These are phyloP conservation scores for Parazoanthus atlanticus DNA, from an alignment of 92 coral and sea anemone species.

Conservation along the genomic window DNA sequence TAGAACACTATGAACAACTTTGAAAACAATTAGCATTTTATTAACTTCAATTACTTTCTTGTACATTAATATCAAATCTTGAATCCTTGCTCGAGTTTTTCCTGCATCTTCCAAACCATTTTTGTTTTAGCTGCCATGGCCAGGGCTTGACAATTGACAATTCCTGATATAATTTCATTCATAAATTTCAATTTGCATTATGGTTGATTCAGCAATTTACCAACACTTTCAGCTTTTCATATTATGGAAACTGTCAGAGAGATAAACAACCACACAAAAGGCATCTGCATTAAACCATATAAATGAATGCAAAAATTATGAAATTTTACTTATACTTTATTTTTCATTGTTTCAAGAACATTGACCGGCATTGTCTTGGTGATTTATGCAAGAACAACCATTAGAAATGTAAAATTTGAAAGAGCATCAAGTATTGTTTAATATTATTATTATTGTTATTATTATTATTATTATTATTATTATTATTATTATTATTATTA, in stretches of 20 bases:
- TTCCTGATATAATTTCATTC: neutral
- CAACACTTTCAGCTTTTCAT: neutral
- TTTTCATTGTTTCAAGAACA: neutral
- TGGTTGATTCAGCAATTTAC: neutral
- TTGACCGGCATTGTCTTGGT: neutral
- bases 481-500: too few species aligned
- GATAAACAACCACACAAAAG: neutral
- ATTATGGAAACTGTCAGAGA: neutral
- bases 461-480: too few species aligned
- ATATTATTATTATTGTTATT: too few species aligned
- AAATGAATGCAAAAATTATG: constrained; percentile 2
- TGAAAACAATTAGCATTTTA: too few species aligned
- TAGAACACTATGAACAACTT: too few species aligned
- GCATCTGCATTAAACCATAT: neutral
- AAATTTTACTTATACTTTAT: neutral
- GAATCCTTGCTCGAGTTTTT: too few species aligned
- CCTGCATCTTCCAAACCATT: too few species aligned
- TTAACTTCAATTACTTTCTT: too few species aligned
- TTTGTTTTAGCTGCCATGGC: too few species aligned
- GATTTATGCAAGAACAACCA: neutral
- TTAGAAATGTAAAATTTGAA: too few species aligned
- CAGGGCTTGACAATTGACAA: too few species aligned
- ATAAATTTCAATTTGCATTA: neutral
- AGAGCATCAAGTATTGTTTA: neutral
- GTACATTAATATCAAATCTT: too few species aligned